phyloP scores from a whole-genome alignment of 2,888 invertebrate species.

The Pristionchus entomophagus region DNA sequence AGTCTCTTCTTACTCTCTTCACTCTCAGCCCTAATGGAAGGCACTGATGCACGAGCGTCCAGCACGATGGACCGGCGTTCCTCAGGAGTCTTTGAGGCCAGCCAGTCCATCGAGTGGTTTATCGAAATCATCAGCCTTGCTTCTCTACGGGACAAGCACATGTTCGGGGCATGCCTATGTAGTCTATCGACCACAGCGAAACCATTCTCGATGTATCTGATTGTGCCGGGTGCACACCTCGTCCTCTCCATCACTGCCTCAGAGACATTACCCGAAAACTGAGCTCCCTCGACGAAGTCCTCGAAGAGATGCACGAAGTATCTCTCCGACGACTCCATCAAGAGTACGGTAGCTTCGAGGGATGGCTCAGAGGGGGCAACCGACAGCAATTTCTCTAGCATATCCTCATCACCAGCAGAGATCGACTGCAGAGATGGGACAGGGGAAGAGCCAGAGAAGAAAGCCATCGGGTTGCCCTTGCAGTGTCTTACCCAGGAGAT shows the following conservation, averaged over 20 bases:
- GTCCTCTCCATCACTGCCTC: not conserved
- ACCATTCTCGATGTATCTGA: not conserved
- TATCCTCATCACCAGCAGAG: not conserved
- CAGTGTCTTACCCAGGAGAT: not conserved
- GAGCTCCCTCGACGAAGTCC: not conserved
- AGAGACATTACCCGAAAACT: not conserved
- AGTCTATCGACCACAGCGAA: not conserved
- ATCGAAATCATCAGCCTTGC: not conserved
- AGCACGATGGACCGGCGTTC: not conserved
- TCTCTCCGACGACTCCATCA: not conserved
- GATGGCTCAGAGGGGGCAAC: not conserved
- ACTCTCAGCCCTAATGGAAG: not conserved
- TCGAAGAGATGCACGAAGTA: conserved; percentile 3
- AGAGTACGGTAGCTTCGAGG: conserved; percentile 13
- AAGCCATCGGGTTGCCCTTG: not conserved
- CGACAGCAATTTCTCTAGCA: conserved; percentile 9
- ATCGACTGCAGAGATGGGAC: not conserved
- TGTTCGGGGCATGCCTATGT: not conserved
- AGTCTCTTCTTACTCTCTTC: not conserved
- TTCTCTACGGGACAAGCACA: not conserved
- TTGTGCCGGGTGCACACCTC: not conserved
- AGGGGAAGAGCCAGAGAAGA: not conserved
- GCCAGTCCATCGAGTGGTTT: not conserved
- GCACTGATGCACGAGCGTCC: not conserved
- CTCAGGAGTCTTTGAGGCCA: not conserved